These are phyloP conservation scores for Aspidiotus destructor DNA, from an alignment of 2,888 invertebrate genomes.

Conservation along the genomic window DNA sequence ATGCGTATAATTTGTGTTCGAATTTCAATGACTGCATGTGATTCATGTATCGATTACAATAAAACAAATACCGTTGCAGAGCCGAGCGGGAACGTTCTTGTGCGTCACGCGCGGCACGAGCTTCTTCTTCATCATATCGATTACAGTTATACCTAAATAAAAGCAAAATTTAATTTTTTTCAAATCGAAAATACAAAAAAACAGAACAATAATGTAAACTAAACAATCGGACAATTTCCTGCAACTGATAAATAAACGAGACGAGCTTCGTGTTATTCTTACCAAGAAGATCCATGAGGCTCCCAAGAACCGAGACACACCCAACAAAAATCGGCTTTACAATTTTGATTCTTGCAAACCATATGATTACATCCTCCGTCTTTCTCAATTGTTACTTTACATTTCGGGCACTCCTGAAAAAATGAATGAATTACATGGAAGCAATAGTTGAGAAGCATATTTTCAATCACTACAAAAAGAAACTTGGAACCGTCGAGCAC, in stretches of 20 bases:
- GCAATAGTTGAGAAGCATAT: background rate
- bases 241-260: too few relatives aligned
- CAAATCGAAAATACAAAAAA: background rate
- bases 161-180: background rate
- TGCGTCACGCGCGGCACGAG: conserved; percentile 89
- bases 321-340: conserved; percentile 98
- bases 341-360: conserved; percentile 97
- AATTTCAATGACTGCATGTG: conserved; percentile 98
- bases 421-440: conserved; percentile 15
- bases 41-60: conserved; percentile 98
- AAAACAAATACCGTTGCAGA: conserved; percentile 92
- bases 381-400: conserved; percentile 92
- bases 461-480: too few relatives aligned
- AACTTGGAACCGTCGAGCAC: too few relatives aligned
- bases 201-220: background rate
- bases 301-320: conserved; percentile 98
- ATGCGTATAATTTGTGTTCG: conserved; percentile 91
- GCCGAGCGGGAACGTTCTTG: conserved; percentile 90
- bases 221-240: background rate
- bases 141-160: conserved; percentile 78
- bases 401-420: conserved; percentile 81
- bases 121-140: conserved; percentile 93
- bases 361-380: conserved; percentile 99
- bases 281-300: conserved; percentile 94
- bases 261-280: conserved; percentile 29